Base-by-base conservation (phyloP, 2,797 vertebrate species). In the Oceanodroma leucorhoa region DNA sequence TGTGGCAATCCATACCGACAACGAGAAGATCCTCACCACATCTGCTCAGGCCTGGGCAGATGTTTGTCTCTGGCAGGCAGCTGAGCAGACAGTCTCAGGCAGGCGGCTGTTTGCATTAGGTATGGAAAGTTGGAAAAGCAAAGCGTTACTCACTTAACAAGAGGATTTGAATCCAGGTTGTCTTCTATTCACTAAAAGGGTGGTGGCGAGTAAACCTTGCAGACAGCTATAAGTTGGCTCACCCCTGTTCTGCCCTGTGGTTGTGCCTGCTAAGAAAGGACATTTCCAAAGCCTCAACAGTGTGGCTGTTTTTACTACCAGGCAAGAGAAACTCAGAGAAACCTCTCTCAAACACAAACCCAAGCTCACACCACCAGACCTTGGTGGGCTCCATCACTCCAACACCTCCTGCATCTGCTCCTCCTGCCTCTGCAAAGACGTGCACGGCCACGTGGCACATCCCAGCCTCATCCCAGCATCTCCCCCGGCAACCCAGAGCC, bases 391-490 rank as follows among this genome's bases (percentile, higher is more conserved):
- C 75, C n/a, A 4, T 15, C 50, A 3, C 8, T 82, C 22, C 36
- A 32, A 12, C 1, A 0, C 32, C 34, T 57, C 45, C 50, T 48
- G 32, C 18, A 23, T n/a, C 17, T 20, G 8, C 26, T 20, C 17
- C 20, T 61, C 58, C 19, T 64, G 40, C 23, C 22, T 36, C 17
- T 20, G 12, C 22, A 23, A 65, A 60, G 32, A 26, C 1, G 0
- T 2, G 2, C 22, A 10, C 0, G 7, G 62, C n/a, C 57, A 12
- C 0, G 3, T 2, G 4, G 20, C 13, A 17, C 1, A 5, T 54
- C 29, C 15, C n/a, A 79, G 12, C 19, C 12, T 51, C 30, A 32
- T 22, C 14, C 21, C 75, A 75, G 34, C 23, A 43, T 10, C 8
- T 51, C 7, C 14, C 14, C 2, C 23, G 10, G 20, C 51, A 65